Base-by-base conservation (phyloP, 2,113 vertebrate species). In the Malurus cyaneus region DNA sequence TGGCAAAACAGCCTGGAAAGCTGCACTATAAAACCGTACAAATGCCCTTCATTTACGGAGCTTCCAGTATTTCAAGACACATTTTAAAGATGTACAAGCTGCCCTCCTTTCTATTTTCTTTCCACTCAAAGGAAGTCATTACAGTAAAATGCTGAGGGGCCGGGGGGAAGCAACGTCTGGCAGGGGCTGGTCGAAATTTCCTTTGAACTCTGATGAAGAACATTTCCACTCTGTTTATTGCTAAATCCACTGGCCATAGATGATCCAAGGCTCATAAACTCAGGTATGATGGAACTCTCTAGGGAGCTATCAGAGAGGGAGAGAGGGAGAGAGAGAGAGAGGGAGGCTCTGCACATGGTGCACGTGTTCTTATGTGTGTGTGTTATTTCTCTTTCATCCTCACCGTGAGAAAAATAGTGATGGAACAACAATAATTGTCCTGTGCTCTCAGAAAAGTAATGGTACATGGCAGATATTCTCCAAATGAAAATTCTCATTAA, bases 61-160 rank as follows among this genome's bases (percentile, higher is more conserved):
- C 49, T 94, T 80, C 54, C 64, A 82, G 11, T 66, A 89, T 46
- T 88, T 83, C 69, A 86, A 86, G 76, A 88, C 70, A 70, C 80
- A 36, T 93, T 96, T 97, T 91, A 96, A 96, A 97, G 97, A 92
- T 92, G 72, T 93, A 91, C 94, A 88, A 82, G 90, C 80, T 80
- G 69, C 88, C 91, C 91, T 92, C 60, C 53, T 93, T 85, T 96
- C 94, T 92, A 78, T 95, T 88, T 91, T 97, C 93, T 95, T 96
- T 96, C 92, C 76, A 77, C 41, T 95, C 71, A 94, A 92, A 97
- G 97, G 86, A 96, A 94, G 66, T 92, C 76, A 88, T 92, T 96
- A 96, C 26, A 80, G 64, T 53, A 76, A 92, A 94, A 80, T 17
- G 49, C 49, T 82, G 61, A 82, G 89, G 62, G 86, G 92, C 84